Conservation (phyloP, 2,797 vertebrate species). For the Meda fulgida region DNA sequence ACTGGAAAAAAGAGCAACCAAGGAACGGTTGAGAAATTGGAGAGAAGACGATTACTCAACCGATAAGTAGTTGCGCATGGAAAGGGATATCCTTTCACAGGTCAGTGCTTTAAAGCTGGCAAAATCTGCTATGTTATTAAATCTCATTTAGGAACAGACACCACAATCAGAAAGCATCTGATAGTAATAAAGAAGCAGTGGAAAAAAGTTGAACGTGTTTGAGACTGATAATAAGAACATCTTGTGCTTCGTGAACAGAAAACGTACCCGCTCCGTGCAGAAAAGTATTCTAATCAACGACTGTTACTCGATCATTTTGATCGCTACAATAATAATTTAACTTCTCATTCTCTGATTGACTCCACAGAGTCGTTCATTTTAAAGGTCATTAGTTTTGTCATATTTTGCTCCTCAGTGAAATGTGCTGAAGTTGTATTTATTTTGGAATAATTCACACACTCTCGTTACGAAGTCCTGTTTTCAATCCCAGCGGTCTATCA, state of each 20-base stretch:
- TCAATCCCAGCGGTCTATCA: neutral
- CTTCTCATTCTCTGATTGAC: neutral
- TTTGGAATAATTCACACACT: slow-evolving; percentile 8
- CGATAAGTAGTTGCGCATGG: slow-evolving; percentile 42
- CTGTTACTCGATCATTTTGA: slow-evolving; percentile 10
- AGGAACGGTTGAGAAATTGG: slow-evolving; percentile 10
- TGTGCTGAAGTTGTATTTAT: slow-evolving; percentile 10
- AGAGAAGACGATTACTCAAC: slow-evolving; percentile 47
- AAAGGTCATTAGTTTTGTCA: slow-evolving; percentile 8
- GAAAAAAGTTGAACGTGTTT: slow-evolving; percentile 13
- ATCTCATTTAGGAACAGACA: slow-evolving; percentile 31
- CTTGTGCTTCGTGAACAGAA: slow-evolving; percentile 4
- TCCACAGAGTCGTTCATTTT: neutral
- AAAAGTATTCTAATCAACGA: slow-evolving; percentile 18
- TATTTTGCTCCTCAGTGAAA: slow-evolving; percentile 24
- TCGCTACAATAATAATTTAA: slow-evolving; percentile 4
- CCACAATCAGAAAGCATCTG: slow-evolving; percentile 41
- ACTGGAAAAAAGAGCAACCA: slow-evolving; percentile 23
- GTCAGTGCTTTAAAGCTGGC: slow-evolving; percentile 40
- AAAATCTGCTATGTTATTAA: slow-evolving; percentile 48
- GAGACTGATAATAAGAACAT: slow-evolving; percentile 26
- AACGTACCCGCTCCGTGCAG: neutral
- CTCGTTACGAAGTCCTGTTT: neutral
- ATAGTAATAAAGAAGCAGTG: slow-evolving; percentile 36
- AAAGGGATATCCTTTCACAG: slow-evolving; percentile 35